Evolutionary conservation across 37 sponge, comb jelly and placozoan species (phyloP), one percentile per base, ranked within the genome.

Genomic region (Mnemiopsis leidyi): DNA sequence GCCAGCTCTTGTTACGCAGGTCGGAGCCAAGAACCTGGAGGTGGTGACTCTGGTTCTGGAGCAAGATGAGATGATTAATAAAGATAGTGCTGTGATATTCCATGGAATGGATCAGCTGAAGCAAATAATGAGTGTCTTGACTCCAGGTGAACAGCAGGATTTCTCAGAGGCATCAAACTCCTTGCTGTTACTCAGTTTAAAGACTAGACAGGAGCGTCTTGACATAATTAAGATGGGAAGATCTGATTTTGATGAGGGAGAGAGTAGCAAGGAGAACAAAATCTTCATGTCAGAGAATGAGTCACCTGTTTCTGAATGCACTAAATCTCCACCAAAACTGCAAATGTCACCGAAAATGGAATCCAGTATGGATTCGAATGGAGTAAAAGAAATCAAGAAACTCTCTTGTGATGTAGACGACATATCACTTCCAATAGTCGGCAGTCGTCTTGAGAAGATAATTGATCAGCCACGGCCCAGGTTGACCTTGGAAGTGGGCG

Each of bases 1-100:
- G 90, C 90, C 90, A 36, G 90, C 90, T 37, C 40, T 85, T 38
- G 90, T 85, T 2, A 39, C 90, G 13, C 33, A 26, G 0, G 90
- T 39, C 28, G 13, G 23, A 38, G 61, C 90, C 5, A 38, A 26
- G 18, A 38, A n/a, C 21, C 32, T 85, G 7, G 20, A 85, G 25
- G 35, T 85, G 0, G 48, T 85, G 23, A 85, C 90, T 5, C 48
- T 85, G 1, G 29, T 85, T 28, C 61, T 40, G 40, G 90, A 85
- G 23, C 90, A 85, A 21, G 90, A 85, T 23, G 90, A 85, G 90
- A 13, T 40, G 40, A 40, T 85, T 38, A 29, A 38, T n/a, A 38
- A 40, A 37, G 21, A 85, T 7, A 23, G 36, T 16, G 90, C 90
- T 25, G 61, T 40, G 28, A 18, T 40, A 3, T 85, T 32, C 26